These are phyloP conservation scores for Hippopotamyrus pictus DNA, from an alignment of 2,797 vertebrate genomes.

Conservation along the genomic window DNA sequence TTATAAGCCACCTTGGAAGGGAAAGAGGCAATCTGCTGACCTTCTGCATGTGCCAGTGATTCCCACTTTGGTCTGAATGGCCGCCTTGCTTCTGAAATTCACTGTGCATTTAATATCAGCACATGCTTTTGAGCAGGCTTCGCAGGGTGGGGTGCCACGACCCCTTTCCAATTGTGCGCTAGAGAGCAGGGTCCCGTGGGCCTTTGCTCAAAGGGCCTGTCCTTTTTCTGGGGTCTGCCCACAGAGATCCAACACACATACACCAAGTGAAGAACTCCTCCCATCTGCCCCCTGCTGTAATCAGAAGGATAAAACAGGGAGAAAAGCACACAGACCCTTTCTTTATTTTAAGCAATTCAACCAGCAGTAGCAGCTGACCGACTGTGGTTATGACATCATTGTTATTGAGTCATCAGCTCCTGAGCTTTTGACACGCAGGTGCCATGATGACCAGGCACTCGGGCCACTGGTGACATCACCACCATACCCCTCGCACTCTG, in stretches of 20 bases:
- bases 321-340: background rate
- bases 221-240: background rate
- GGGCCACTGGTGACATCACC: background rate
- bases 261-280: background rate
- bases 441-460: background rate
- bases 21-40: conserved; percentile 37
- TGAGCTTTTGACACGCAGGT: background rate
- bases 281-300: background rate
- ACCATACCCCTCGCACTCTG: background rate
- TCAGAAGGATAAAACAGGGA: background rate
- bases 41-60: background rate
- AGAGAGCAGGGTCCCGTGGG: background rate
- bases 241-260: background rate
- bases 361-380: background rate
- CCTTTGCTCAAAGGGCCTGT: background rate
- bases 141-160: background rate
- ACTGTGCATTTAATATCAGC: background rate
- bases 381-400: background rate
- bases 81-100: background rate
- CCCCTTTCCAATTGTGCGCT: background rate
- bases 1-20: conserved; percentile 22
- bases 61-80: background rate
- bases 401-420: background rate
- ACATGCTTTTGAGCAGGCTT: background rate
- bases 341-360: background rate